A percentile compares a stretch with the other conserved stretches of the same genome.
These are phyloP conservation scores for Saccostrea glomerata DNA, from an alignment of 1,140 invertebrate genomes.

Conservation along the genomic window DNA sequence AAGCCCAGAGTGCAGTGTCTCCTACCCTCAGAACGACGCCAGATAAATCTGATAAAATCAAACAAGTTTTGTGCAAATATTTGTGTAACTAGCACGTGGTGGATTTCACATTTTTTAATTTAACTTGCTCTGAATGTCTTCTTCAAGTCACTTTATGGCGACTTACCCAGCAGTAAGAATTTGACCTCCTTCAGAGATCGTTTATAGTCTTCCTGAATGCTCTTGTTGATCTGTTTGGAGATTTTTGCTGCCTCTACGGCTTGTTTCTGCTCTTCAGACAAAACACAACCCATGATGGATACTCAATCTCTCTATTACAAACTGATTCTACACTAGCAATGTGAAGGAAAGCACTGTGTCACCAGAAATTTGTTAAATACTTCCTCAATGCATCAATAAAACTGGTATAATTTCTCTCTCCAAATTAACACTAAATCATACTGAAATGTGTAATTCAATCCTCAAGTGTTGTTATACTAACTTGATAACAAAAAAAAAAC, in stretches of 20 bases:
- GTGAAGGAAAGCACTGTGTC: not conserved
- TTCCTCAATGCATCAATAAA: constrained; percentile 12
- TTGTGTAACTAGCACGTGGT: not conserved
- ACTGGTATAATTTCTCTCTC: not conserved
- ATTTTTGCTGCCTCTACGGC: constrained; percentile 9
- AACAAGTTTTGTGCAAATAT: not conserved
- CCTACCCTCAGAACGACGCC: no score
- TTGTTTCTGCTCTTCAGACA: constrained; percentile 31
- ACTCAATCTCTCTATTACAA: not conserved
- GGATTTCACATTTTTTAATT: not conserved
- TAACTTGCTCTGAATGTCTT: not conserved
- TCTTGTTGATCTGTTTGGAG: constrained; percentile 38
- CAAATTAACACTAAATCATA: not conserved
- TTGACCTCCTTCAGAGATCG: constrained; percentile 16
- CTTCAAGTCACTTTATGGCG: not conserved
- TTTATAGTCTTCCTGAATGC: constrained; percentile 32
- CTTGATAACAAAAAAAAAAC: no score
- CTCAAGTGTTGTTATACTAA: not conserved
- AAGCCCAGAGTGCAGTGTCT: no score
- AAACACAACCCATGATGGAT: constrained; percentile 24
- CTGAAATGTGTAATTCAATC: not conserved
- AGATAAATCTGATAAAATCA: not conserved
- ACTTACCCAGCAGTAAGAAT: constrained; percentile 40
- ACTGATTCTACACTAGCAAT: not conserved
- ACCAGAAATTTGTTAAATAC: not conserved